Percentiles rank a stretch among this genome's conserved stretches.
Conservation (phyloP, 2,888 invertebrate genomes). For the Stenichneumon culpator region DNA sequence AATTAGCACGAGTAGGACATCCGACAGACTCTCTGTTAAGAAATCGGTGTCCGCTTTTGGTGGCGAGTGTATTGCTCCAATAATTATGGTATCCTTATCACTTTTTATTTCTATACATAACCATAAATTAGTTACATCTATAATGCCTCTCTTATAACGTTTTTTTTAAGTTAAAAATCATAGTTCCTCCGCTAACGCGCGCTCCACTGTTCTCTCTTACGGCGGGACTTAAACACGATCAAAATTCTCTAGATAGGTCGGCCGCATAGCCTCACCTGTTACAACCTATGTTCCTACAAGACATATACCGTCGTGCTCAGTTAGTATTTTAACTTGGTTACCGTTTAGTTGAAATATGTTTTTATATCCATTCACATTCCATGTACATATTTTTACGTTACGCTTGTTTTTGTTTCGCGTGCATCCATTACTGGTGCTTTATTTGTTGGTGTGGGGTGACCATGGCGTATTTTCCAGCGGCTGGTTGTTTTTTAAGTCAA, state of each 20-base stretch:
- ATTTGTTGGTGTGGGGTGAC: background rate
- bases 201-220: background rate
- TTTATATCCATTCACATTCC: slow-evolving; percentile 5
- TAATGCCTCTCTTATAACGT: background rate
- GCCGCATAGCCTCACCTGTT: background rate
- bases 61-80: background rate
- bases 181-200: background rate
- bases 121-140: slow-evolving; percentile 17
- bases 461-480: background rate
- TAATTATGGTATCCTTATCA: background rate
- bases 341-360: background rate
- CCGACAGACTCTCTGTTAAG: background rate
- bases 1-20: background rate
- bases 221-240: background rate
- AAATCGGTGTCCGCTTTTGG: background rate
- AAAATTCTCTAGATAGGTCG: background rate
- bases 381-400: slow-evolving; percentile 19
- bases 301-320: background rate
- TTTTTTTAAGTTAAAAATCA: background rate
- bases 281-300: slow-evolving; percentile 4
- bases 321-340: background rate
- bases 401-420: background rate
- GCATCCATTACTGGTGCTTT: background rate
- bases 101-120: slow-evolving; percentile 9
- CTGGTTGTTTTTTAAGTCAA: background rate